phyloP scores from a whole-genome alignment of 1,140 invertebrate species.

The Eumaeus atala region DNA sequence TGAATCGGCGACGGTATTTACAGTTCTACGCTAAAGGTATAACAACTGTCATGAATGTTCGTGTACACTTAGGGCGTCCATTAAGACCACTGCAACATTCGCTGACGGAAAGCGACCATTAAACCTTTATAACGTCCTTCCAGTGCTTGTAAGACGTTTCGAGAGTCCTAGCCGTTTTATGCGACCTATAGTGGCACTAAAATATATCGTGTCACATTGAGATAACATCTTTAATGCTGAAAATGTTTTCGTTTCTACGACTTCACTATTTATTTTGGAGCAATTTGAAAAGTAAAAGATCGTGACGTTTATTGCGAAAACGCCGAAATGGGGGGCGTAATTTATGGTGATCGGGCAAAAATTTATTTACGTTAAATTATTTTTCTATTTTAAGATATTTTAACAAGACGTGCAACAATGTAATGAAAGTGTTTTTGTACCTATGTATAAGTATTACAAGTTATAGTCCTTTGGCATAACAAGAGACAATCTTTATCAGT shows the following conservation, averaged over 20 bases:
- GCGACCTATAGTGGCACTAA: slow-evolving; percentile 37
- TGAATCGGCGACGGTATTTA: slow-evolving; percentile 21
- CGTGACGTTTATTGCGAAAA: too few relatives aligned
- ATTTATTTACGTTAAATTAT: too few relatives aligned
- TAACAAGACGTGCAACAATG: too few relatives aligned
- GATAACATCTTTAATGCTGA: slow-evolving; percentile 3
- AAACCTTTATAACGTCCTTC: slow-evolving; percentile 73
- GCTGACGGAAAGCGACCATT: slow-evolving; percentile 66
- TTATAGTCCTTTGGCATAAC: too few relatives aligned
- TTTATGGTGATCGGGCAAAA: too few relatives aligned
- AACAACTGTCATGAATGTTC: slow-evolving; percentile 64
- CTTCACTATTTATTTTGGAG: too few relatives aligned
- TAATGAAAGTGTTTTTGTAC: too few relatives aligned
- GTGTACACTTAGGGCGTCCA: slow-evolving; percentile 70
- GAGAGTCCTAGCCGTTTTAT: slow-evolving; percentile 62
- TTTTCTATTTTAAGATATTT: too few relatives aligned
- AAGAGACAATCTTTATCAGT: too few relatives aligned
- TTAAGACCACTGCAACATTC: slow-evolving; percentile 65
- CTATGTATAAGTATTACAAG: too few relatives aligned
- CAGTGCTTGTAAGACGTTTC: slow-evolving; percentile 71
- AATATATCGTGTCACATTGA: slow-evolving; percentile 8
- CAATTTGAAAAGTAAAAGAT: too few relatives aligned
- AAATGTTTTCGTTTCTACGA: slow-evolving; percentile 4
- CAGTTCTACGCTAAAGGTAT: slow-evolving; percentile 41
- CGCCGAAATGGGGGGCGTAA: too few relatives aligned